These are phyloP conservation scores for Tolmerus cingulatus DNA, from an alignment of 2,888 invertebrate genomes.

Conservation along the genomic window DNA sequence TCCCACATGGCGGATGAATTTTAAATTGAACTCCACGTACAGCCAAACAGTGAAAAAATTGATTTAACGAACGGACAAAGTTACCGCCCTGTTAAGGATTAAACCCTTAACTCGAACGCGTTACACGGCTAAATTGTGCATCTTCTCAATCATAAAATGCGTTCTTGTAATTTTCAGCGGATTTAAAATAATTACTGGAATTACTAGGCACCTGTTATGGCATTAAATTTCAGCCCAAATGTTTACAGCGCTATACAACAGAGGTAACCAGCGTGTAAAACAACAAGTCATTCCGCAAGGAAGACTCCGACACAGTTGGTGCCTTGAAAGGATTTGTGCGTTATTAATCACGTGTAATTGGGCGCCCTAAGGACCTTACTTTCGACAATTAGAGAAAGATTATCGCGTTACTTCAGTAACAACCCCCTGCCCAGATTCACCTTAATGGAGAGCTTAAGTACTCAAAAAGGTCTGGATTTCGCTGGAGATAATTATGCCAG, in stretches of 20 bases:
- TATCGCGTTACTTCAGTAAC: constrained; percentile 1
- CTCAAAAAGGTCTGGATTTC: neutral
- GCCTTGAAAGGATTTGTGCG: neutral
- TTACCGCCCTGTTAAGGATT: neutral
- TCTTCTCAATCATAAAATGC: neutral
- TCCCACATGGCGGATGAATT: neutral
- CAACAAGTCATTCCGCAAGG: neutral
- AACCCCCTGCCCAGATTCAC: neutral
- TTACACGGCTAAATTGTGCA: neutral
- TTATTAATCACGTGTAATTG: constrained; percentile 22
- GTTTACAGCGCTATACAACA: neutral
- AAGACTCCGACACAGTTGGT: neutral
- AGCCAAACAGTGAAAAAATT: neutral
- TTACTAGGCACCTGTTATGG: neutral
- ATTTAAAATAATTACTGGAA: neutral
- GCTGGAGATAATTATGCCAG: neutral
- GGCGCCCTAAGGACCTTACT: neutral
- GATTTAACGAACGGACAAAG: neutral
- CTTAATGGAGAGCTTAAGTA: neutral
- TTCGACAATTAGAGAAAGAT: constrained; percentile 30
- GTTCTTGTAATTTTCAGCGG: neutral
- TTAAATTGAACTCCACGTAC: neutral
- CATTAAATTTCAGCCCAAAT: neutral
- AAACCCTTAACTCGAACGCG: neutral
- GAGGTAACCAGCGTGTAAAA: neutral